Conservation (phyloP, 2,888 invertebrate species). For the Chelonus formosanus region DNA sequence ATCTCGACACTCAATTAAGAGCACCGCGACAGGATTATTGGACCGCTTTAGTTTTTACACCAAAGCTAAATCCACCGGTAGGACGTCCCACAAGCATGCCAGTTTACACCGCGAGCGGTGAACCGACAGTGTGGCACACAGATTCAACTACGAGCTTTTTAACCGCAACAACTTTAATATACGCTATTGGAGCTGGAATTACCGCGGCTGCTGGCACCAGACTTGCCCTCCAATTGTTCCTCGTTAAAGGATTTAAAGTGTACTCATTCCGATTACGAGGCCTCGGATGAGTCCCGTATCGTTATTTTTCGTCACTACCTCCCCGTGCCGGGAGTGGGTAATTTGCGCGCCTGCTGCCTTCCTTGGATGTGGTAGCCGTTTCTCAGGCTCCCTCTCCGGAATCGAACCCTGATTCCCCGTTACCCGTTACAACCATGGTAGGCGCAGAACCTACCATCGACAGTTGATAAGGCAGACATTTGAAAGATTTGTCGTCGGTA, state of each 20-base stretch:
- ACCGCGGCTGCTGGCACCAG: slow-evolving; percentile 78
- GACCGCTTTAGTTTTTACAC: too few relatives aligned
- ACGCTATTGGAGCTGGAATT: slow-evolving; percentile 72
- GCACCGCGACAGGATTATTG: too few relatives aligned
- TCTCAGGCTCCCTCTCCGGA: slow-evolving; percentile 78
- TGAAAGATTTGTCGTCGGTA: slow-evolving; percentile 71
- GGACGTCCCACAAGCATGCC: too few relatives aligned
- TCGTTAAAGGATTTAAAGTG: slow-evolving; percentile 71
- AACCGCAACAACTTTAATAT: too few relatives aligned
- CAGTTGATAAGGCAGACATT: slow-evolving; percentile 76
- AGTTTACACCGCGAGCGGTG: too few relatives aligned
- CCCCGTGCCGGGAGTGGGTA: slow-evolving; percentile 68
- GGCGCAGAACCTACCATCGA: slow-evolving; percentile 74
- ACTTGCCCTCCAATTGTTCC: slow-evolving; percentile 73
- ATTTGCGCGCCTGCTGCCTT: slow-evolving; percentile 78
- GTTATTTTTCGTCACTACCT: slow-evolving; percentile 76
- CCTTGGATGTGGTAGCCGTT: slow-evolving; percentile 77
- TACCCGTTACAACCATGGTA: slow-evolving; percentile 75
- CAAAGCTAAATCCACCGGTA: too few relatives aligned
- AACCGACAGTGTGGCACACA: too few relatives aligned
- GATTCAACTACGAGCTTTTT: too few relatives aligned
- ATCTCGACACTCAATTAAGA: too few relatives aligned
- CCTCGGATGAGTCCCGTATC: slow-evolving; percentile 68
- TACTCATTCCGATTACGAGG: slow-evolving; percentile 58
- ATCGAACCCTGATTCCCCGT: slow-evolving; percentile 80